Evolutionary conservation across 2,888 invertebrate genomes (phyloP).

Genomic region (Nudaria mundana): DNA sequence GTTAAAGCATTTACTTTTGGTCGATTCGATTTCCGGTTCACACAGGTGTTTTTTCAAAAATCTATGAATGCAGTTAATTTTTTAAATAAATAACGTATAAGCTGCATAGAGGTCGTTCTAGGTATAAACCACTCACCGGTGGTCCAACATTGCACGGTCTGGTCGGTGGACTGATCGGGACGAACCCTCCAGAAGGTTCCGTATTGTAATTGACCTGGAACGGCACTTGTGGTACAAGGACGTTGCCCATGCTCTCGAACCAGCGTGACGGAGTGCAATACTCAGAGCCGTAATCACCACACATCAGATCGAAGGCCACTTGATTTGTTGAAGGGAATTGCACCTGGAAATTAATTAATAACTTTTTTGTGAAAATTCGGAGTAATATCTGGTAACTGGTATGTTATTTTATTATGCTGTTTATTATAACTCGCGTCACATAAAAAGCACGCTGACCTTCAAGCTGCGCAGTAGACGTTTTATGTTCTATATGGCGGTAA

Average conservation of each 20-base stretch:
- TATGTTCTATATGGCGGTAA: too few species aligned
- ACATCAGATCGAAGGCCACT: conserved; percentile 90
- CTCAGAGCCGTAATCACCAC: conserved; percentile 86
- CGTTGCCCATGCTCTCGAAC: conserved; percentile 86
- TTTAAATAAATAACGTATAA: too few species aligned
- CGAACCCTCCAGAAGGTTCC: conserved; percentile 72
- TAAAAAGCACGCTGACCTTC: too few species aligned
- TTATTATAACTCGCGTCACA: too few species aligned
- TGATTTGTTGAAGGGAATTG: conserved; percentile 90
- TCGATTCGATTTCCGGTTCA: too few species aligned
- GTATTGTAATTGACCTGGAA: conserved; percentile 88
- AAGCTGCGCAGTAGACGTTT: too few species aligned
- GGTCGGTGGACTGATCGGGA: conserved; percentile 81
- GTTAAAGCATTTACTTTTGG: too few species aligned
- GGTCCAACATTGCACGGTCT: conserved; percentile 84
- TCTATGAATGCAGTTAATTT: too few species aligned
- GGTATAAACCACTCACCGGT: conserved; percentile 52
- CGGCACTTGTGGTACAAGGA: conserved; percentile 82
- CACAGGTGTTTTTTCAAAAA: too few species aligned
- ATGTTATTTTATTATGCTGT: too few species aligned
- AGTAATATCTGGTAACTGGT: too few species aligned
- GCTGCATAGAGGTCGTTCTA: too few species aligned
- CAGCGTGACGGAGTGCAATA: conserved; percentile 87
- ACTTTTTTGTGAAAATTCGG: background rate
- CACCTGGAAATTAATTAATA: conserved; percentile 70